Conservation (phyloP, 2,888 invertebrate species). For the Oscheius onirici region DNA sequence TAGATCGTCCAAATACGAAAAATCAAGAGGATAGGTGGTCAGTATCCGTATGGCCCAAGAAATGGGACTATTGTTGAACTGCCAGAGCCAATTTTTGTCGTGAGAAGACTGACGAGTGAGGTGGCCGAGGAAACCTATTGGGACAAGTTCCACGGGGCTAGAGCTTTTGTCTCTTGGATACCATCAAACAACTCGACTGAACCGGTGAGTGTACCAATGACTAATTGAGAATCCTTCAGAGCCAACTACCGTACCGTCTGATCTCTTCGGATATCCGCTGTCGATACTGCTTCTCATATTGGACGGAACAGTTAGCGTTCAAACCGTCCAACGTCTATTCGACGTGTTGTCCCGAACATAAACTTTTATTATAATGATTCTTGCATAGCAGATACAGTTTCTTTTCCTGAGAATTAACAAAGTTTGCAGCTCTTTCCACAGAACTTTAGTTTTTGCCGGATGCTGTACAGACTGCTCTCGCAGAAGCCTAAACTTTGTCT, state of each 20-base stretch:
- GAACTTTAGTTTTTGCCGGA: conserved; percentile 59
- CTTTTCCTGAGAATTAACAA: too few relatives aligned
- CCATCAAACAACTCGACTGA: neutral
- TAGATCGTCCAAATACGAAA: conserved; percentile 21
- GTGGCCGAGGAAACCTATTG: neutral
- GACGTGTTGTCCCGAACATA: conserved; percentile 22
- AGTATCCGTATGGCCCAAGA: conserved; percentile 28
- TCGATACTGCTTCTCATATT: conserved; percentile 33
- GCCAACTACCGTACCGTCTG: conserved; percentile 17
- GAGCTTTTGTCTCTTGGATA: neutral
- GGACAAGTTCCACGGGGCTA: neutral
- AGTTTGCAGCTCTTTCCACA: conserved; percentile 63
- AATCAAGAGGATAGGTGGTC: conserved; percentile 30
- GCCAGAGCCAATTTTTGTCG: conserved; percentile 26
- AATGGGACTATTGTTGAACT: conserved; percentile 19
- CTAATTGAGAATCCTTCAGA: neutral
- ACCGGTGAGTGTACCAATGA: neutral
- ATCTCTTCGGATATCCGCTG: conserved; percentile 15
- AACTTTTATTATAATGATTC: neutral
- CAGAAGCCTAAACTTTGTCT: conserved; percentile 47
- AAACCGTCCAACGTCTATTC: conserved; percentile 22
- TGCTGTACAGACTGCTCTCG: conserved; percentile 57
- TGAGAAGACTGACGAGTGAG: neutral
- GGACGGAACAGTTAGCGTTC: conserved; percentile 4
- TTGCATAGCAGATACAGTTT: conserved; percentile 32